phyloP scores from a whole-genome alignment of 2,797 vertebrate genomes.

The Hafferia zeledoni region DNA sequence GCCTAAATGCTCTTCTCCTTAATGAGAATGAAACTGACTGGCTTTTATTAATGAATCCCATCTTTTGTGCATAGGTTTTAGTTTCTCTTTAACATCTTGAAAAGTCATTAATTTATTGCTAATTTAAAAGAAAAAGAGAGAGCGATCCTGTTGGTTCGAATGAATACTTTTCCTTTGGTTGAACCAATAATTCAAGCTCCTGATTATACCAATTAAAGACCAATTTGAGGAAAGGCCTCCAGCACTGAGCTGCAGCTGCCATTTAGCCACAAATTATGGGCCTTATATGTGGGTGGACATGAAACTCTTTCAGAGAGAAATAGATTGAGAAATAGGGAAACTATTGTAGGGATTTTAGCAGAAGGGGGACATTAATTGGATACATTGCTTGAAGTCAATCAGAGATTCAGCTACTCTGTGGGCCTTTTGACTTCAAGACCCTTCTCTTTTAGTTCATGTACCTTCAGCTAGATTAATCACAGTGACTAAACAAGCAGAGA shows the following conservation, averaged over 20 bases:
- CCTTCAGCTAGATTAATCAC: slow-evolving; percentile 64
- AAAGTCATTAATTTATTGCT: slow-evolving; percentile 66
- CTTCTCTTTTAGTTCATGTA: slow-evolving; percentile 59
- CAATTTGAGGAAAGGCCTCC: slow-evolving; percentile 74
- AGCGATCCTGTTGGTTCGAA: slow-evolving; percentile 52
- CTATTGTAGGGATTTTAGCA: slow-evolving; percentile 51
- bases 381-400: slow-evolving; percentile 68
- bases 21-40: slow-evolving; percentile 62
- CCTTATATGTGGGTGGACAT: slow-evolving; percentile 87
- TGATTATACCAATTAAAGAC: slow-evolving; percentile 70
- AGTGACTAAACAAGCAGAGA: slow-evolving; percentile 59
- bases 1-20: slow-evolving; percentile 67
- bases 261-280: slow-evolving; percentile 89
- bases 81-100: slow-evolving; percentile 66
- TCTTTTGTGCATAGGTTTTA: slow-evolving; percentile 71
- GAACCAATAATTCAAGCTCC: slow-evolving; percentile 69
- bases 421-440: slow-evolving; percentile 57
- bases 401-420: slow-evolving; percentile 60
- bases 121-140: slow-evolving; percentile 65
- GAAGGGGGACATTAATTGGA: slow-evolving; percentile 59
- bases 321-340: slow-evolving; percentile 57
- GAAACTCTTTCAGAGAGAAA: slow-evolving; percentile 82
- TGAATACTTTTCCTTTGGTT: slow-evolving; percentile 61
- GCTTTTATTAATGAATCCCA: slow-evolving; percentile 65
- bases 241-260: slow-evolving; percentile 85